Percentiles rank a stretch among this genome's conserved stretches.
Conservation (phyloP, 2,797 vertebrate species). For the Apogon talboti region DNA sequence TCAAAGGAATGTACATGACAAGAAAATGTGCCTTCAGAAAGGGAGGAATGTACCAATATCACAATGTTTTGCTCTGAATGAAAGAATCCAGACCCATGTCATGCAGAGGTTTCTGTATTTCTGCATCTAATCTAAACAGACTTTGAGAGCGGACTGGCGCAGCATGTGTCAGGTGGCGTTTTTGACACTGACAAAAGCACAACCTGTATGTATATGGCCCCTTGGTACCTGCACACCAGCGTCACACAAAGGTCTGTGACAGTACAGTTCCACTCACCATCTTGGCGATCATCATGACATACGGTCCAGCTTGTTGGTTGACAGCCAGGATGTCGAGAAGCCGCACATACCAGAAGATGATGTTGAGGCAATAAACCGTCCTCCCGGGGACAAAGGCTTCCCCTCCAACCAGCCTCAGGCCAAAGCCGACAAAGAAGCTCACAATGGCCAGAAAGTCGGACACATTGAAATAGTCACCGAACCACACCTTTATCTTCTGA, state of each 20-base stretch:
- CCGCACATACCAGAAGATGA: conserved; percentile 99
- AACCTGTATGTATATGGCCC: too few relatives aligned
- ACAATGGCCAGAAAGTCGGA: conserved; percentile 96
- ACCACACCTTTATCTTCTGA: conserved; percentile 99
- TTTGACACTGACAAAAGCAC: neutral
- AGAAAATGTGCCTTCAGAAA: too few relatives aligned
- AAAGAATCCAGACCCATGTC: too few relatives aligned
- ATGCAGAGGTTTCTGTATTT: neutral
- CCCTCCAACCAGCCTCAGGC: conserved; percentile 89
- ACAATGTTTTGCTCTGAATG: too few relatives aligned
- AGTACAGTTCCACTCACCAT: conserved; percentile 88
- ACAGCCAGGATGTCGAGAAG: conserved; percentile 96
- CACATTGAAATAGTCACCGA: conserved; percentile 96
- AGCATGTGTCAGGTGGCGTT: too few relatives aligned
- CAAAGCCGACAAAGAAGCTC: conserved; percentile 95
- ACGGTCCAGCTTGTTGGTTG: conserved; percentile 98
- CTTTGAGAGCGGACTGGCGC: neutral
- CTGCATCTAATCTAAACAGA: neutral
- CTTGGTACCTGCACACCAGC: too few relatives aligned
- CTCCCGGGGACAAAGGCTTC: conserved; percentile 87
- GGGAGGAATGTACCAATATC: too few relatives aligned
- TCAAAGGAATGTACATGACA: too few relatives aligned
- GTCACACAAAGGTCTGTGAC: neutral
- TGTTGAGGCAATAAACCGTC: conserved; percentile 96
- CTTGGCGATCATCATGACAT: conserved; percentile 99